Conservation (phyloP, 1,140 invertebrate genomes). For the Stegodyphus dumicola region DNA sequence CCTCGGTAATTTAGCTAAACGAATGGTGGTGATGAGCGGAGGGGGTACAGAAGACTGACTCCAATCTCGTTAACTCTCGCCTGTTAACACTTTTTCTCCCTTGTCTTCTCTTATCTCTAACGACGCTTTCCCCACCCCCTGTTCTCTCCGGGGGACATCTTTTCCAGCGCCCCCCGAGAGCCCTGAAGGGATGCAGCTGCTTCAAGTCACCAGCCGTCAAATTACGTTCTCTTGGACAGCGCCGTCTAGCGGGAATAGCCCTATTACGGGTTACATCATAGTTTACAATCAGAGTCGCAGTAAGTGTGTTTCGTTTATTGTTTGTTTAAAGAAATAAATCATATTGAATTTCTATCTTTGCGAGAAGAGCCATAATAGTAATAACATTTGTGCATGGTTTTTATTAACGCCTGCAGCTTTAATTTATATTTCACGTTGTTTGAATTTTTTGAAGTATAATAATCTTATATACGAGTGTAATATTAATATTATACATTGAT, state of each 20-base stretch:
- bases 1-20: slow-evolving; percentile 41
- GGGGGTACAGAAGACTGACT: neutral
- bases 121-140: slow-evolving; percentile 4
- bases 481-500: no score
- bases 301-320: slow-evolving; percentile 47
- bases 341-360: no score
- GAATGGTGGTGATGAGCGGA: neutral
- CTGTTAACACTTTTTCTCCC: slow-evolving; percentile 56
- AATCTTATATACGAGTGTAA: no score
- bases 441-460: no score
- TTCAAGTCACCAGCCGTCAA: slow-evolving; percentile 62
- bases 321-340: neutral
- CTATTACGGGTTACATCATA: slow-evolving; percentile 63
- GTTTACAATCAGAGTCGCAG: slow-evolving; percentile 60
- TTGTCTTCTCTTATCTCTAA: slow-evolving; percentile 46
- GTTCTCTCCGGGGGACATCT: neutral
- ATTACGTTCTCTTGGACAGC: slow-evolving; percentile 63
- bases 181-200: slow-evolving; percentile 62
- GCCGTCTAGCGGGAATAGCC: slow-evolving; percentile 64
- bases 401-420: no score
- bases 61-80: slow-evolving; percentile 37
- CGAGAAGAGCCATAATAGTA: no score
- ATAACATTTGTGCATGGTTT: no score
- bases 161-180: slow-evolving; percentile 61
- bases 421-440: no score